Conservation (phyloP, 2,113 vertebrate genomes). For the Campylomormyrus tamandua region DNA sequence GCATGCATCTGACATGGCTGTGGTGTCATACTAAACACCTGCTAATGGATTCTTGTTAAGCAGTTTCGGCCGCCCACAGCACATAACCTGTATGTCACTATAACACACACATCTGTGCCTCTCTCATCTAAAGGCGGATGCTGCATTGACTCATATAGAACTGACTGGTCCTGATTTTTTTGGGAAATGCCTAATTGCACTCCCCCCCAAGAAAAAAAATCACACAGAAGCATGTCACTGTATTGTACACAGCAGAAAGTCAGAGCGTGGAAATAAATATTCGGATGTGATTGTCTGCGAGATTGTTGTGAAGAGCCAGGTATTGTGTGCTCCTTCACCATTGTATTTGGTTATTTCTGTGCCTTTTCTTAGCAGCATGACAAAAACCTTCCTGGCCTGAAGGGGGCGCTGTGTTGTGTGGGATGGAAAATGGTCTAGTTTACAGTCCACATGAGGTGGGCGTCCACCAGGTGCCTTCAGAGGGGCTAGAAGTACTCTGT, state of each 20-base stretch:
- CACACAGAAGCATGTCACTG: background rate
- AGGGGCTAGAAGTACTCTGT: slow-evolving; percentile 52
- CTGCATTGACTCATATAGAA: background rate
- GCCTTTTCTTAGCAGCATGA: background rate
- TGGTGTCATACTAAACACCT: background rate
- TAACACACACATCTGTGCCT: background rate
- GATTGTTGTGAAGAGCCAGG: background rate
- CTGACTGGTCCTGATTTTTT: background rate
- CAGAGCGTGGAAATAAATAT: background rate
- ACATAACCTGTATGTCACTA: background rate
- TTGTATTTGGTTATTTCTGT: background rate
- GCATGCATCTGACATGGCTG: background rate
- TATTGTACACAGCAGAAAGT: background rate
- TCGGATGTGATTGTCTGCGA: background rate
- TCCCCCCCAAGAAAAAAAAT: slow-evolving; percentile 1
- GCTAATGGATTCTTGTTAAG: background rate
- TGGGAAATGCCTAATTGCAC: background rate
- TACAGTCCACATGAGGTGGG: background rate
- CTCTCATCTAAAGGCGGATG: background rate
- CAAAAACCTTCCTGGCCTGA: background rate
- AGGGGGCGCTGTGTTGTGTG: background rate
- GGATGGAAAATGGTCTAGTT: background rate
- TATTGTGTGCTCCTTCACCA: background rate
- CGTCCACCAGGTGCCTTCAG: slow-evolving; percentile 20
- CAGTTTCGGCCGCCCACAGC: background rate